Percentiles rank a stretch among this genome's conserved stretches.
These are phyloP conservation scores for Cryptomyrus ogoouensis DNA, from an alignment of 2,113 vertebrate species.

Conservation along the genomic window DNA sequence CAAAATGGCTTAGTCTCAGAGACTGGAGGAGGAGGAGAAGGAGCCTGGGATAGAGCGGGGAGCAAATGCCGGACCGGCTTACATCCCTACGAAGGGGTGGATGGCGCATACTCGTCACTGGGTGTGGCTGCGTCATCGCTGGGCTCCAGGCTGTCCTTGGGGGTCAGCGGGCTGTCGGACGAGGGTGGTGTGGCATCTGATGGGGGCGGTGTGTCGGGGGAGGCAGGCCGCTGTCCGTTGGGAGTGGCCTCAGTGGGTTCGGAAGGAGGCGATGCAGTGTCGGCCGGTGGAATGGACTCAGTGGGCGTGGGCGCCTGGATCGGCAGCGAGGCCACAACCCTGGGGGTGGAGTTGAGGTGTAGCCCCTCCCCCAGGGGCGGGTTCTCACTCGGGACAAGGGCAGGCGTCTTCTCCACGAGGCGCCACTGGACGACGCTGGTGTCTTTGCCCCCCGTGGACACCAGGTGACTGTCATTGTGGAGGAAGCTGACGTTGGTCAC, in stretches of 20 bases:
- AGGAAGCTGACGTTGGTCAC: constrained; percentile 98
- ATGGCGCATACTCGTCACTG: constrained; percentile 57
- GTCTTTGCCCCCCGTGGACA: constrained; percentile 96
- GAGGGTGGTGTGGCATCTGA: constrained; percentile 48
- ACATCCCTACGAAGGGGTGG: constrained; percentile 50
- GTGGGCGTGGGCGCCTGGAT: constrained; percentile 24
- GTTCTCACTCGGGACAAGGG: constrained; percentile 47
- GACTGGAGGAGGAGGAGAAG: constrained; percentile 24
- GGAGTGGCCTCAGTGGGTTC: constrained; percentile 31
- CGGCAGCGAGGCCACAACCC: constrained; percentile 42
- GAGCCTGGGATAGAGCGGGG: constrained; percentile 18
- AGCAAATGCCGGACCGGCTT: not conserved
- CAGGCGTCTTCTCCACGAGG: constrained; percentile 76
- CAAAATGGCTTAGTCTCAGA: constrained; percentile 16
- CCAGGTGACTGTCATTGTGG: constrained; percentile 78
- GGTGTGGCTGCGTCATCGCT: constrained; percentile 60
- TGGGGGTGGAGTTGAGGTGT: constrained; percentile 44
- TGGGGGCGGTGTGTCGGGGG: constrained; percentile 37
- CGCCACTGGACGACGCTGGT: constrained; percentile 97
- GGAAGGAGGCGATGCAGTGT: not conserved
- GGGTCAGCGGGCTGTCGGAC: constrained; percentile 62
- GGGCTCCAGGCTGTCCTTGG: constrained; percentile 65
- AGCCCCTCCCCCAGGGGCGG: constrained; percentile 48
- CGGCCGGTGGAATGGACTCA: constrained; percentile 22
- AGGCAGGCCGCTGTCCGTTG: constrained; percentile 55